Evolutionary conservation across 2,797 vertebrate species (phyloP), one percentile per base, ranked within the genome.

Genomic region (Masticophis lateralis): DNA sequence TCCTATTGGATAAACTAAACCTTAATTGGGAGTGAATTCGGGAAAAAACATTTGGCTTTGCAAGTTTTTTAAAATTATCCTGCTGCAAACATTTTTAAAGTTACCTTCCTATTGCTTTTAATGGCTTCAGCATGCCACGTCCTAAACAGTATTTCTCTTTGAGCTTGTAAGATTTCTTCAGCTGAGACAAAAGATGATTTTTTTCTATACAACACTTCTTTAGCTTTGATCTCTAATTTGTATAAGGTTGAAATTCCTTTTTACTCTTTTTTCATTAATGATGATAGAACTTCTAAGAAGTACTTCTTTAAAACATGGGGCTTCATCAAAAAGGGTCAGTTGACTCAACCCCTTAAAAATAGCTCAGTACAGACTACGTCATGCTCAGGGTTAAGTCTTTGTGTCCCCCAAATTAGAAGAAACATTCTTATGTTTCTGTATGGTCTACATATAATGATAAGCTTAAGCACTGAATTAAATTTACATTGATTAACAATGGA

Each of bases 31-130:
- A 92, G 88, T 93, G 94, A 37, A 93, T 61, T 28, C 60, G 60
- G 43, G 89, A 94, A 47, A 88, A 95, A 93, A 69, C 0, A 0
- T 91, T 91, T 53, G 55, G 60, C 91, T 66, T 16, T 92, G 89
- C 93, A 93, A 61, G 55, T 18, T 91, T 87, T 61, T 93, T 11
- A 43, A 95, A 89, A 94, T 96, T 95, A 95, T 83, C 20, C 7
- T 83, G 20, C 37, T 83, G 74, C 9, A 83, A 83, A 47, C 20
- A 11, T 47, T 83, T 83, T 83, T 95, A 92, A 91, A 91, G 27
- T 94, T 94, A 92, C 94, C 91, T 95, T 94, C 94, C 47, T 93
- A 89, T 95, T 97, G 91, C 43, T n/a, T 95, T 93, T 93, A 94
- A 96, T 94, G 92, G 90, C 95, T 95, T 89, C 94, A 94, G 74